phyloP scores from a whole-genome alignment of 2,888 invertebrate genomes.

The Drosophila merina region DNA sequence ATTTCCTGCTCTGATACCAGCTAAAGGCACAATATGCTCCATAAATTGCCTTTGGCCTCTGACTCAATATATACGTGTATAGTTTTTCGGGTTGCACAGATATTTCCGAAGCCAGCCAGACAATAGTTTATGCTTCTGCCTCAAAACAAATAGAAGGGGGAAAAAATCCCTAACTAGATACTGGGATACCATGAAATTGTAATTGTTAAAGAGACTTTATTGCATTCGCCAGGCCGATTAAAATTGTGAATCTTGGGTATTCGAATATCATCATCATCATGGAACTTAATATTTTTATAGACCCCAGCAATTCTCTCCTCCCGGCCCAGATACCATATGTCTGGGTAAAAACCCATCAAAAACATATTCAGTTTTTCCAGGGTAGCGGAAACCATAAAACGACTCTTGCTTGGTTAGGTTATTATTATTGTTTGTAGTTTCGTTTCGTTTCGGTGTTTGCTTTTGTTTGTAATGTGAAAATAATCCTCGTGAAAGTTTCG shows the following conservation, averaged over 20 bases:
- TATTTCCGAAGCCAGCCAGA: constrained; percentile 30
- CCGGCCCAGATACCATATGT: not conserved
- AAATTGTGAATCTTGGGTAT: not conserved
- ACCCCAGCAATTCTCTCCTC: not conserved
- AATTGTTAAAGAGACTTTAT: constrained; percentile 35
- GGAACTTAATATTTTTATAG: too few species aligned
- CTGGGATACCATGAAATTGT: not conserved
- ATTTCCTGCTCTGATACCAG: constrained; percentile 68
- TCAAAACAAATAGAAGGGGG: constrained; percentile 6
- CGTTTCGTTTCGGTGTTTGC: constrained; percentile 40
- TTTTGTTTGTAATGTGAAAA: constrained; percentile 74
- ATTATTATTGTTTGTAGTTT: constrained; percentile 52
- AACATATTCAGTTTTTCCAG: not conserved
- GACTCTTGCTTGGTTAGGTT: constrained; percentile 48
- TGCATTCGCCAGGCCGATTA: constrained; percentile 19
- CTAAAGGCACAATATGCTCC: constrained; percentile 76
- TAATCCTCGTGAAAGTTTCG: constrained; percentile 66
- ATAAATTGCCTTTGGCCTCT: constrained; percentile 64
- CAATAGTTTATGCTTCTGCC: constrained; percentile 36
- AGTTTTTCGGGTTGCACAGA: constrained; percentile 6
- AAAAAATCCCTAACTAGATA: not conserved
- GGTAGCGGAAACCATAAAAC: constrained; percentile 40
- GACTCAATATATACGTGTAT: constrained; percentile 38
- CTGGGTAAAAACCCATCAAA: constrained; percentile 3
- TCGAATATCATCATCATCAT: too few species aligned